Conservation (phyloP, 2,888 invertebrate genomes). For the Lumbricus terrestris region DNA sequence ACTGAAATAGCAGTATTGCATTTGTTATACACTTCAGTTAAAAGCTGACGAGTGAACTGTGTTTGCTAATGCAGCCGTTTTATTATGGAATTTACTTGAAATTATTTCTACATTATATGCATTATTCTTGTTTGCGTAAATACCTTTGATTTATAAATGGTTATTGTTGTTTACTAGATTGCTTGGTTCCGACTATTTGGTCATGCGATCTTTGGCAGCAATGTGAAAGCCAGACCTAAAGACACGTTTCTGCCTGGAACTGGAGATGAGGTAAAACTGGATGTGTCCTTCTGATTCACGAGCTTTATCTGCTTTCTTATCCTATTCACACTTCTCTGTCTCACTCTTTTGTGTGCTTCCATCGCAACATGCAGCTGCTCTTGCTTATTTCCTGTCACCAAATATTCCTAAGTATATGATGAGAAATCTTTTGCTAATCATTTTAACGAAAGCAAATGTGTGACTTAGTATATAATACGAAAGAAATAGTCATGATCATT, state of each 20-base stretch:
- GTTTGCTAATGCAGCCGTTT: neutral
- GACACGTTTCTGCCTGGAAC: constrained; percentile 55
- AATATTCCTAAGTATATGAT: neutral
- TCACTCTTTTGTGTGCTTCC: neutral
- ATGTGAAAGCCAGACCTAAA: constrained; percentile 56
- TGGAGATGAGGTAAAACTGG: constrained; percentile 50
- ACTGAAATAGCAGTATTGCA: too few relatives aligned
- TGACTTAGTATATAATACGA: too few relatives aligned
- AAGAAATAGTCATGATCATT: too few relatives aligned
- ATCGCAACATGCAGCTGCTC: neutral
- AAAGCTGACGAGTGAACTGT: neutral
- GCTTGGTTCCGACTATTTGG: constrained; percentile 58
- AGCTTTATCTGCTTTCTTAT: neutral
- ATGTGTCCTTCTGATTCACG: neutral
- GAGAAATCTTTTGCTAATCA: too few relatives aligned
- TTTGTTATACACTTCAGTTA: too few relatives aligned
- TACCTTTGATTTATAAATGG: neutral
- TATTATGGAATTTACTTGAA: neutral
- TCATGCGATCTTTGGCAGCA: constrained; percentile 49
- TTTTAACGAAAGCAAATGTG: neutral
- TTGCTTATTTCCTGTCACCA: neutral
- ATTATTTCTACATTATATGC: neutral
- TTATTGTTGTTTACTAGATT: constrained; percentile 43
- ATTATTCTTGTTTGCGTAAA: neutral
- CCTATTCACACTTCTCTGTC: neutral